Evolutionary conservation across 2,888 invertebrate genomes (phyloP).

Genomic region (Clanis bilineata): DNA sequence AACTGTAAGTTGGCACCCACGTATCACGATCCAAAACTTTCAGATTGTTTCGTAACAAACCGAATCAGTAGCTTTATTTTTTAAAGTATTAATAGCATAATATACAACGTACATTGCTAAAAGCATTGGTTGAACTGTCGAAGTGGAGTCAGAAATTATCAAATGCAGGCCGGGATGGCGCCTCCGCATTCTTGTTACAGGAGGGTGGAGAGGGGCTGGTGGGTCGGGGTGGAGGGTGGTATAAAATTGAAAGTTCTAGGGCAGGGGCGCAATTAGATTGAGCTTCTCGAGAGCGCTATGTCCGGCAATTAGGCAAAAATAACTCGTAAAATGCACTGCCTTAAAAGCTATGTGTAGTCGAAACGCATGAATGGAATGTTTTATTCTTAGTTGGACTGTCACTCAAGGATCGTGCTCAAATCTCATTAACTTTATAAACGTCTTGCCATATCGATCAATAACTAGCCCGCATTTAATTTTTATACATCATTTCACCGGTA

Average conservation of each 20-base stretch:
- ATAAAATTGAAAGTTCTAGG: constrained; percentile 52
- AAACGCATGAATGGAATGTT: background rate
- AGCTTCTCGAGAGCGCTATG: constrained; percentile 37
- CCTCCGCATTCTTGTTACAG: constrained; percentile 36
- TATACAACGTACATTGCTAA: constrained; percentile 16
- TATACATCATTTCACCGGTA: constrained; percentile 16
- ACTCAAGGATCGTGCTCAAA: background rate
- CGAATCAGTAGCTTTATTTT: constrained; percentile 16
- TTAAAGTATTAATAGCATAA: constrained; percentile 16
- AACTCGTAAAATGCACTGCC: constrained; percentile 8
- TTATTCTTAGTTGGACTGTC: background rate
- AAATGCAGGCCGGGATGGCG: constrained; percentile 31
- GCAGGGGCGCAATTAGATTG: constrained; percentile 48
- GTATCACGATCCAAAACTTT: background rate
- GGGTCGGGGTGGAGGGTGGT: constrained; percentile 29
- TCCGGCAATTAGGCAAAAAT: constrained; percentile 44
- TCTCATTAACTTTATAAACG: constrained; percentile 3
- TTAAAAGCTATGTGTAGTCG: background rate
- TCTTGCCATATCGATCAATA: constrained; percentile 14
- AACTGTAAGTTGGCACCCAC: background rate
- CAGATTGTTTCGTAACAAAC: background rate
- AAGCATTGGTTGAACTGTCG: constrained; percentile 28
- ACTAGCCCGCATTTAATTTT: constrained; percentile 13
- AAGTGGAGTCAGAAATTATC: constrained; percentile 37
- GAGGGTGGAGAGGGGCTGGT: constrained; percentile 22